Evolutionary conservation across 2,888 invertebrate genomes (phyloP), one percentile per base, ranked within the genome.

Genomic region (Tinea trinotella): DNA sequence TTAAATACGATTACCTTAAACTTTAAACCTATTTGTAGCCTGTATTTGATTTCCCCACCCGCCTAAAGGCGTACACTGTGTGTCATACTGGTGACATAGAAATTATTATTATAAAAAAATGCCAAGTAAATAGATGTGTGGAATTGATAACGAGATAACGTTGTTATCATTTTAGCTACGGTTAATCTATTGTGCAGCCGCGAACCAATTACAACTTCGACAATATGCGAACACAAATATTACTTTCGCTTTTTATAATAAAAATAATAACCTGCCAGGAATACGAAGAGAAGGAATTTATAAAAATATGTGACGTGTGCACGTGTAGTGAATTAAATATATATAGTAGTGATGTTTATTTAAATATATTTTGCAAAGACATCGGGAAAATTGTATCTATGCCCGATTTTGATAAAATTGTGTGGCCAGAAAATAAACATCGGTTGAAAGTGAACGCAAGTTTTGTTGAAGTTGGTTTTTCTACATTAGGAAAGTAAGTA

Each of bases 311-410:
- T 68, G 74, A 75, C 56, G 71, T 74, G 60, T 85, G 85, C 62
- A 77, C 81, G 62, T 85, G 84, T 61, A 82, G 84, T 74, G 85
- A 85, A 67, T 82, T 83, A 58, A 61, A 74, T 9, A 80, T 82
- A 54, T 35, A 53, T 4, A 15, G 3, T 9, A 9, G 10, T 6
- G 40, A 44, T n/a, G 13, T 52, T 19, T 81, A 83, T 66, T 67
- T 82, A 40, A 82, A 84, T 63, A 76, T 85, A 58, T 68, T 80
- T 71, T 85, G 85, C 58, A 78, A 83, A 10, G 81, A 82, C 56
- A 62, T 79, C 61, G 71, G 80, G 60, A 71, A 65, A 56, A 72
- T 77, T 34, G 70, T 74, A 54, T 73, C 75, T 62, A 66, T 80
- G 17, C 71, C 76, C 1, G 82, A 82, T 62, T 64, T 84, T 66